These are phyloP conservation scores for Sesamia inferens DNA, from an alignment of 2,888 invertebrate genomes.

Conservation along the genomic window DNA sequence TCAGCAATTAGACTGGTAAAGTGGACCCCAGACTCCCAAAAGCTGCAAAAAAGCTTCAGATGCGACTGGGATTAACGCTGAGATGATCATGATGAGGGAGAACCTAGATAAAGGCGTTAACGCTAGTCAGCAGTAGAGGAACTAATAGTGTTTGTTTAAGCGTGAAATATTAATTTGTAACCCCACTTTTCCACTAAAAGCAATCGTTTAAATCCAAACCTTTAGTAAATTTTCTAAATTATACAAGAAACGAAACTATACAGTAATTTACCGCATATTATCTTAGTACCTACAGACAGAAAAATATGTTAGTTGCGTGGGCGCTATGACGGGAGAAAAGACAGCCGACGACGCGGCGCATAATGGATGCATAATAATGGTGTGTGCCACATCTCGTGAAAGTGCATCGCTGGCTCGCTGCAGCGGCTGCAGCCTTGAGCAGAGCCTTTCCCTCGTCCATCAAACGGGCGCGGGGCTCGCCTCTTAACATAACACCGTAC, in stretches of 20 bases:
- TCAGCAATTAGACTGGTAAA: too few relatives aligned
- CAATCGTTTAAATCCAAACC: conserved; percentile 26
- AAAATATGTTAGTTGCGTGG: conserved; percentile 73
- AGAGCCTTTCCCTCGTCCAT: conserved; percentile 89
- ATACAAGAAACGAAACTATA: conserved; percentile 56
- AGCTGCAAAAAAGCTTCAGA: too few relatives aligned
- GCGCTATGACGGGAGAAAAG: conserved; percentile 80
- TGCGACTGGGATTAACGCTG: too few relatives aligned
- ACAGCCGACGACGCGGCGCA: conserved; percentile 75
- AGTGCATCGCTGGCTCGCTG: conserved; percentile 80
- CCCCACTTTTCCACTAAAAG: conserved; percentile 23
- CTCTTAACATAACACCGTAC: conserved; percentile 82
- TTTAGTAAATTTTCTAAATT: conserved; percentile 41
- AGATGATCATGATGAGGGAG: too few relatives aligned
- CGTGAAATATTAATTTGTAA: conserved; percentile 29
- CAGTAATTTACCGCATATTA: conserved; percentile 63
- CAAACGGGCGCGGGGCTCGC: conserved; percentile 76
- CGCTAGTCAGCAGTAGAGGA: neutral
- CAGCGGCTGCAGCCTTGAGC: conserved; percentile 80
- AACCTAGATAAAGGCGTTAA: neutral
- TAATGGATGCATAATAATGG: conserved; percentile 85
- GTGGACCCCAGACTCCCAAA: too few relatives aligned
- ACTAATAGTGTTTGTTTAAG: neutral
- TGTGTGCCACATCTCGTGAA: conserved; percentile 86
- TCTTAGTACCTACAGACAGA: conserved; percentile 61